Conservation (phyloP, 2,113 vertebrate species). For the Gila orcuttii region DNA sequence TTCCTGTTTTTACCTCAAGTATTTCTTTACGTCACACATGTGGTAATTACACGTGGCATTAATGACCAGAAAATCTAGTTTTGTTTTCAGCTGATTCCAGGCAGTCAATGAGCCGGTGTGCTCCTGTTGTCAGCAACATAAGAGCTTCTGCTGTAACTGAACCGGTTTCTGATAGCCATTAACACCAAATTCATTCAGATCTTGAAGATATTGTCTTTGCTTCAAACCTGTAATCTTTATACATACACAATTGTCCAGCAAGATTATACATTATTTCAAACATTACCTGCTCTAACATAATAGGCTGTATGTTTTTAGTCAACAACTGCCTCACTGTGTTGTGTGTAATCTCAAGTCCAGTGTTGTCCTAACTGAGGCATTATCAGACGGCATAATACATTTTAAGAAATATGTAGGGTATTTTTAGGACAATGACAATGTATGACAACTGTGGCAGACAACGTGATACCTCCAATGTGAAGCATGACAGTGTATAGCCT, state of each 20-base stretch:
- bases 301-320: neutral
- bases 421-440: neutral
- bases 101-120: neutral
- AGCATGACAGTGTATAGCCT: neutral
- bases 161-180: neutral
- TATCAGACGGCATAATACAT: neutral
- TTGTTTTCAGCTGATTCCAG: slow-evolving; percentile 25
- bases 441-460: neutral
- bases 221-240: slow-evolving; percentile 1
- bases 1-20: neutral
- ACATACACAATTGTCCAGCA: neutral
- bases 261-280: neutral
- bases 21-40: neutral
- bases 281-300: neutral
- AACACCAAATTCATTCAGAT: neutral
- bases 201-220: neutral
- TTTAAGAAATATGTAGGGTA: too few species aligned
- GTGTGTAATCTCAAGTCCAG: neutral
- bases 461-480: neutral
- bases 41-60: slow-evolving; percentile 18
- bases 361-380: neutral
- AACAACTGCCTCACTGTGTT: neutral
- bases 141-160: neutral
- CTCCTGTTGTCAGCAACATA: neutral
- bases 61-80: slow-evolving; percentile 56